Evolutionary conservation across 2,888 invertebrate genomes (phyloP).

Genomic region (Dryobota labecula): DNA sequence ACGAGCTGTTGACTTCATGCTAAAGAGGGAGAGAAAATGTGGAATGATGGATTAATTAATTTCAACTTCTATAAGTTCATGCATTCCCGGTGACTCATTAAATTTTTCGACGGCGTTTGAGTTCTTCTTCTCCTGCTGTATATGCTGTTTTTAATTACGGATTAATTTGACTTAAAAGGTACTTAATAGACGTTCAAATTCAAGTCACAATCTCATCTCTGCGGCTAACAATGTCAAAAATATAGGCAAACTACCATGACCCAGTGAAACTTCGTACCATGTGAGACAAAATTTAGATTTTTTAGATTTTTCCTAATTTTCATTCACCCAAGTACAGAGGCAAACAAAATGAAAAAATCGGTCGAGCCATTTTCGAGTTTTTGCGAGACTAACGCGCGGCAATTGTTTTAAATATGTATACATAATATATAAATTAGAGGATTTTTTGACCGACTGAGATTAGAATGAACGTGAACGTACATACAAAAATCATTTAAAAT

Average conservation of each 20-base stretch:
- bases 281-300: too few species aligned
- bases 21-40: constrained; percentile 1
- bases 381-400: too few species aligned
- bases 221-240: not conserved
- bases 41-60: constrained; percentile 5
- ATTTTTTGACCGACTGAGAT: not conserved
- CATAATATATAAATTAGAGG: not conserved
- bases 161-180: not conserved
- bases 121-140: not conserved
- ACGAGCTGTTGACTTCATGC: not conserved
- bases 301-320: too few species aligned
- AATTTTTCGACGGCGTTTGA: not conserved
- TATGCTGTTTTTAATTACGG: not conserved
- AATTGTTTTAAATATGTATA: too few species aligned
- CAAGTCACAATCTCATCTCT: not conserved
- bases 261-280: too few species aligned
- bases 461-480: not conserved
- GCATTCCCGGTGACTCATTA: constrained; percentile 5
- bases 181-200: not conserved
- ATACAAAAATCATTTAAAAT: not conserved
- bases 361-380: too few species aligned
- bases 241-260: too few species aligned
- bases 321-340: too few species aligned
- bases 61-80: constrained; percentile 3
- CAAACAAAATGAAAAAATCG: too few species aligned